Evolutionary conservation across 1,140 invertebrate genomes (phyloP), one percentile per base, ranked within the genome.

Genomic region (Calliphora vicina): DNA sequence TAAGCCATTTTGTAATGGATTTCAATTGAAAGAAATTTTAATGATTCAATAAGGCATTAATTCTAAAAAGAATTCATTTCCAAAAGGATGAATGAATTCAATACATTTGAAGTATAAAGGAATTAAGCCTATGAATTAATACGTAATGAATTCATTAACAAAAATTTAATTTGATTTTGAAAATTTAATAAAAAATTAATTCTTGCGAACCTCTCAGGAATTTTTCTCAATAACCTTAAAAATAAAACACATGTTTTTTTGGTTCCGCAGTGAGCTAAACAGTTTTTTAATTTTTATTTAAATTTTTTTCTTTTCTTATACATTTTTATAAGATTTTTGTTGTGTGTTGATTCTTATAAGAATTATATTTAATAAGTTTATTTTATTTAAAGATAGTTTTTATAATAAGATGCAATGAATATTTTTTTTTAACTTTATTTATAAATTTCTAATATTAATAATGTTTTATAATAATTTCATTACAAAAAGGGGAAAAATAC

Each of bases 241-340:
- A 35, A 35, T 35, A 35, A 35, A 35, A 35, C 1, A 35, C 0
- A 8, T 23, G 4, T 76, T 78, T 78, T 23, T 78, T 78, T 78
- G 74, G 74, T 78, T 78, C 74, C 74, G 74, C 74, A 78, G 74
- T 43, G 74, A 78, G 74, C 74, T 78, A 78, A 78, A 78, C 74
- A 26, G 42, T 23, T 76, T 43, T 43, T 78, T 78, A 45, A 29
- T 45, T 78, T 45, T 42, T 78, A 78, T 43, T 78, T 29, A 74
- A 29, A 13, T 25, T 45, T 78, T 78, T 29, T 43, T 45, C 23
- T 78, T 78, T 13, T 78, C 13, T 78, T 78, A 23, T n/a, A 78
- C 35, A 78, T 78, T 78, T 78, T 23, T 78, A 43, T 43, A 78
- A 78, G 74, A 43, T 78, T 43, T 25, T 20, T 27, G n/a, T 74